Evolutionary conservation across 1,140 invertebrate species (phyloP).

Genomic region (Eupristina koningsbergeri): DNA sequence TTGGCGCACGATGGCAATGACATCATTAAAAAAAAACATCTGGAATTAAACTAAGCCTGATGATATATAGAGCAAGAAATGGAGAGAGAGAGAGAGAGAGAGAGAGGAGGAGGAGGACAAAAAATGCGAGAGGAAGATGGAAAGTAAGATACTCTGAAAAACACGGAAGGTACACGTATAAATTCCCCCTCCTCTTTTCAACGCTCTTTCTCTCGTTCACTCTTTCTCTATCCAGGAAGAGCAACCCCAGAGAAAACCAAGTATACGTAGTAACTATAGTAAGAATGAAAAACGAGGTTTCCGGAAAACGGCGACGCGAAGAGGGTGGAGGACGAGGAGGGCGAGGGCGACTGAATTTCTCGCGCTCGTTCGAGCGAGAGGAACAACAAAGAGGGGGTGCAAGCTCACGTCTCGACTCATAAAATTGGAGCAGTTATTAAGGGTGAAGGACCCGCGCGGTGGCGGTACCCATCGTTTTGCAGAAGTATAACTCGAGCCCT

Average conservation of each 20-base stretch:
- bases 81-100: too few species aligned
- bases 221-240: background rate
- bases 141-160: background rate
- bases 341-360: background rate
- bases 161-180: background rate
- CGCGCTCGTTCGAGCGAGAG: background rate
- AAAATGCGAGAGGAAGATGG: background rate
- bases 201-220: background rate
- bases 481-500: constrained; percentile 25
- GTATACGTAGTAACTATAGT: background rate
- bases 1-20: background rate
- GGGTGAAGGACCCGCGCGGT: background rate
- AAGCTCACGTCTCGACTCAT: background rate
- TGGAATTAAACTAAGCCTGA: background rate
- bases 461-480: constrained; percentile 31
- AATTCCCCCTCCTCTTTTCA: background rate
- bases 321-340: background rate
- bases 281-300: constrained; percentile 46
- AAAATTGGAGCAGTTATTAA: constrained; percentile 44
- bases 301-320: constrained; percentile 5
- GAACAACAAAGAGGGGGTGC: background rate
- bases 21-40: constrained; percentile 21
- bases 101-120: background rate
- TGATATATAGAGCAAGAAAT: too few species aligned
- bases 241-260: constrained; percentile 18